Evolutionary conservation across 2,797 vertebrate genomes (phyloP).

Genomic region (Chromobotia macracanthus): DNA sequence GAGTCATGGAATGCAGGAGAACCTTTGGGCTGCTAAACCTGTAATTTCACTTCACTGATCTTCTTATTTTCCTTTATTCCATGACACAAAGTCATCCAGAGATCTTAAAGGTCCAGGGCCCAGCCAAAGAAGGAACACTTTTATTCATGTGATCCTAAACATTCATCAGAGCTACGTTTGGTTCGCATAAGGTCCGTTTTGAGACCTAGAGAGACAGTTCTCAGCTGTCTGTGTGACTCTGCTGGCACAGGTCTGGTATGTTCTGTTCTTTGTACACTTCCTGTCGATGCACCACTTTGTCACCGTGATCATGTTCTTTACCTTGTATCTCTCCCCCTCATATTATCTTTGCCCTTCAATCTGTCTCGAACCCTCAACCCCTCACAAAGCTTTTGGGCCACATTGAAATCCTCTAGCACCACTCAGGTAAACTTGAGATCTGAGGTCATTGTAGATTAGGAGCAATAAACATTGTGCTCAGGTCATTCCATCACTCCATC

Average conservation of each 20-base stretch:
- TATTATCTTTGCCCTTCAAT: neutral
- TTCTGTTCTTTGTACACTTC: slow-evolving; percentile 29
- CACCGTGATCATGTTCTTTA: slow-evolving; percentile 7
- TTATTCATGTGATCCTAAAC: slow-evolving; percentile 35
- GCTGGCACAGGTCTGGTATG: neutral
- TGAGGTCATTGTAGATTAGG: slow-evolving; percentile 56
- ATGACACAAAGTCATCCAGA: slow-evolving; percentile 9
- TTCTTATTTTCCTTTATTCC: slow-evolving; percentile 36
- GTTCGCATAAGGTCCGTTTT: slow-evolving; percentile 49
- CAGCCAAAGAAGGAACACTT: slow-evolving; percentile 49
- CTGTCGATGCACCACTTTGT: slow-evolving; percentile 39
- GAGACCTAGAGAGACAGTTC: slow-evolving; percentile 44
- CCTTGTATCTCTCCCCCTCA: neutral
- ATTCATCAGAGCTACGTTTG: slow-evolving; percentile 60
- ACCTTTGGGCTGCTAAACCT: slow-evolving; percentile 91
- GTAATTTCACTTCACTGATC: slow-evolving; percentile 67
- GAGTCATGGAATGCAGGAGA: slow-evolving; percentile 96
- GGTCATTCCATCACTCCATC: slow-evolving; percentile 41
- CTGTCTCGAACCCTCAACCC: slow-evolving; percentile 11
- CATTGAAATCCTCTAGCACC: slow-evolving; percentile 34
- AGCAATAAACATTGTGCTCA: slow-evolving; percentile 55
- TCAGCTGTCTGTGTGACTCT: slow-evolving; percentile 12
- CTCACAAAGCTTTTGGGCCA: neutral
- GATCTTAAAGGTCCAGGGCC: slow-evolving; percentile 27
- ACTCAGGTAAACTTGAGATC: slow-evolving; percentile 57